phyloP scores from a whole-genome alignment of 37 sponge, comb jelly and placozoan species.

The Ephydatia muelleri region DNA sequence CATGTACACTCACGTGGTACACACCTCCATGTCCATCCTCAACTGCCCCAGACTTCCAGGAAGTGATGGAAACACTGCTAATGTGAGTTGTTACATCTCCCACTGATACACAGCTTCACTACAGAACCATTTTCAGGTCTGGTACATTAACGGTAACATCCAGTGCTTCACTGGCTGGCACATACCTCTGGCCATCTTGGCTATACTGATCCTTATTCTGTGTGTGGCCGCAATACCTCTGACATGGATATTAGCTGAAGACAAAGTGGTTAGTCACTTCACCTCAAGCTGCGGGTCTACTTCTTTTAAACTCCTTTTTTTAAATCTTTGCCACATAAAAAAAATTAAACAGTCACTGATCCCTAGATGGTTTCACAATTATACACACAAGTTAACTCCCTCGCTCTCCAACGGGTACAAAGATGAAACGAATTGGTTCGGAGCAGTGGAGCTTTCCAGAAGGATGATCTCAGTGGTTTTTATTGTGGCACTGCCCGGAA shows the following conservation, averaged over 20 bases:
- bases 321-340: background rate
- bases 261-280: background rate
- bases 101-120: background rate
- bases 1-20: constrained; percentile 54
- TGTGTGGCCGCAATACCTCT: constrained; percentile 24
- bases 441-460: constrained; percentile 43
- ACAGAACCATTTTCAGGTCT: constrained; percentile 8
- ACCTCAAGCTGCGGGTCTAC: background rate
- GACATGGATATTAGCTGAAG: background rate
- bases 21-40: constrained; percentile 63
- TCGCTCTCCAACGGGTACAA: constrained; percentile 42
- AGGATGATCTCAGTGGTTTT: constrained; percentile 41
- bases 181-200: constrained; percentile 55
- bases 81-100: background rate
- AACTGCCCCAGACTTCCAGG: constrained; percentile 57
- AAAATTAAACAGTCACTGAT: background rate
- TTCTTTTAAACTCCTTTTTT: background rate
- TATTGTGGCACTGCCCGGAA: constrained; percentile 28
- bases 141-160: constrained; percentile 64
- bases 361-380: background rate
- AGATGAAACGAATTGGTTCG: constrained; percentile 48
- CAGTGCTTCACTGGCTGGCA: constrained; percentile 52
- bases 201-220: constrained; percentile 41
- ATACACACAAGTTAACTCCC: background rate
- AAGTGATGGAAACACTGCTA: background rate